These are phyloP conservation scores for Sebastes alutus DNA, from an alignment of 2,797 vertebrate species.

Conservation along the genomic window DNA sequence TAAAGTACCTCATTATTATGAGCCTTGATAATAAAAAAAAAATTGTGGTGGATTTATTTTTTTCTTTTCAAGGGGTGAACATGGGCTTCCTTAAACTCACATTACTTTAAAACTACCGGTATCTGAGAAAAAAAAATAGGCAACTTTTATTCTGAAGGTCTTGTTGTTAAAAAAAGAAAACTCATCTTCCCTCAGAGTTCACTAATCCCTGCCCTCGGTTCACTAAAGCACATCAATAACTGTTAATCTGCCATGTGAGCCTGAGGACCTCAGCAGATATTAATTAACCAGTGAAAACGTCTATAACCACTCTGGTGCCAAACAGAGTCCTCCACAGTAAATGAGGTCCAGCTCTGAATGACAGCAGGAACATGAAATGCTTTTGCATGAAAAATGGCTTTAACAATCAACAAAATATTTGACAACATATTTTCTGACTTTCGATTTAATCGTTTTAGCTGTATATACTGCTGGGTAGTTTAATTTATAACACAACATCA, in stretches of 20 bases:
- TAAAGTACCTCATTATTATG: background rate
- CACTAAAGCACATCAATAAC: constrained; percentile 3
- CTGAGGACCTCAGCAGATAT: background rate
- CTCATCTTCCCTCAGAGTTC: background rate
- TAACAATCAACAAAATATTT: background rate
- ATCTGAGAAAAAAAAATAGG: background rate
- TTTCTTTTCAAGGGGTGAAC: background rate
- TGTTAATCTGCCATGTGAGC: background rate
- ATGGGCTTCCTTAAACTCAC: background rate
- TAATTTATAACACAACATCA: background rate
- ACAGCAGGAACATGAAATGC: background rate
- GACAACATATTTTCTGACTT: background rate
- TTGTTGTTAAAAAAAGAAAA: background rate
- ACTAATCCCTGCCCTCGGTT: background rate
- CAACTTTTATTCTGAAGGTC: background rate
- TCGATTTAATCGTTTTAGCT: background rate
- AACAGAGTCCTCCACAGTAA: background rate
- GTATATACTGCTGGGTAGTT: background rate
- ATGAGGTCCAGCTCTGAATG: background rate
- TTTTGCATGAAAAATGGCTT: too few relatives aligned
- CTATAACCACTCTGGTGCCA: background rate
- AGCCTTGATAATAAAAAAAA: background rate
- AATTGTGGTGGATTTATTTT: too few relatives aligned
- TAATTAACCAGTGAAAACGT: constrained; percentile 20
- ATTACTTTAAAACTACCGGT: background rate